A percentile compares a stretch with the other conserved stretches of the same genome.
Conservation (phyloP, 2,888 invertebrate genomes). For the Empis livida region DNA sequence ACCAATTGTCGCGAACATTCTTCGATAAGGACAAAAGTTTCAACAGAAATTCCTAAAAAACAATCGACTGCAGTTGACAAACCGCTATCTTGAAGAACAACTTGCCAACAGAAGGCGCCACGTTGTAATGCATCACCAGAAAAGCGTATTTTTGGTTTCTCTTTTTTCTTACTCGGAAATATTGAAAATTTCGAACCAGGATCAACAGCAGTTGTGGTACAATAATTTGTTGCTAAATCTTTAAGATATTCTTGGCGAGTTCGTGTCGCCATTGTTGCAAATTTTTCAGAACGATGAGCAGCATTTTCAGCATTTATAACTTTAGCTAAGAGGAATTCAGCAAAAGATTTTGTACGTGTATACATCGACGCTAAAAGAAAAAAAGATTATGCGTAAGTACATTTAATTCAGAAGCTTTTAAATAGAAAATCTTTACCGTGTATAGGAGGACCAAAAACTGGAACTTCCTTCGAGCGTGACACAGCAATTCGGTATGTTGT, state of each 20-base stretch:
- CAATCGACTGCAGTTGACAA: conserved; percentile 55
- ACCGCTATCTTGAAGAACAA: conserved; percentile 56
- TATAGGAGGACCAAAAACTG: conserved; percentile 91
- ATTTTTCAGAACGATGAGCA: conserved; percentile 90
- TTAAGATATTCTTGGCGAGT: conserved; percentile 92
- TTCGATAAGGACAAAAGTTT: conserved; percentile 78
- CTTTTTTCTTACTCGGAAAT: conserved; percentile 64
- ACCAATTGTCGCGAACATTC: conserved; percentile 69
- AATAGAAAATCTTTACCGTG: conserved; percentile 32
- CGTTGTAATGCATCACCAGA: conserved; percentile 57
- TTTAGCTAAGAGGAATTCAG: conserved; percentile 90
- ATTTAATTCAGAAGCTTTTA: not conserved
- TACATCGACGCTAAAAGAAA: conserved; percentile 54
- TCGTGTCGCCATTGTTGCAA: conserved; percentile 91
- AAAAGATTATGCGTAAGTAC: not conserved
- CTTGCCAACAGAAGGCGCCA: conserved; percentile 75
- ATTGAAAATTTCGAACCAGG: conserved; percentile 70
- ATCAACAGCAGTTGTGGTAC: conserved; percentile 67
- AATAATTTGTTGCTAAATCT: conserved; percentile 76
- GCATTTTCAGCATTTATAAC: conserved; percentile 95
- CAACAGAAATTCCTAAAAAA: conserved; percentile 74
- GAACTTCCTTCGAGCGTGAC: conserved; percentile 82
- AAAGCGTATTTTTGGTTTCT: conserved; percentile 57
- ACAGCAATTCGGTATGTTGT: conserved; percentile 73
- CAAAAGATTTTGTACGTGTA: conserved; percentile 80